These are phyloP conservation scores for Cyphomyrmex costatus DNA, from an alignment of 1,140 invertebrate genomes.

Conservation along the genomic window DNA sequence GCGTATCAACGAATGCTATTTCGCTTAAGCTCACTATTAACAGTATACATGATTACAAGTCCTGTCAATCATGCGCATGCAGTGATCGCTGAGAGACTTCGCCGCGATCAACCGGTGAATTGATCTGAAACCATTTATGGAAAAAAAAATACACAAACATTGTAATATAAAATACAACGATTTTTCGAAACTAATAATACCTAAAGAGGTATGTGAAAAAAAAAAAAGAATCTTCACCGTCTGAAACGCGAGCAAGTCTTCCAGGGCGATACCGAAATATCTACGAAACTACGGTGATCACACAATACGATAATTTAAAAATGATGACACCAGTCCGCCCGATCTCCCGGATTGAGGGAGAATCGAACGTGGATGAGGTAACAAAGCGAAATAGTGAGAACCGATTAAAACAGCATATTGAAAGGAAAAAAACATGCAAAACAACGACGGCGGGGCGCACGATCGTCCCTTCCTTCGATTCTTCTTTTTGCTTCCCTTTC, in stretches of 20 bases:
- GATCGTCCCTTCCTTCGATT: constrained; percentile 32
- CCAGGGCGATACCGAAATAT: constrained; percentile 4
- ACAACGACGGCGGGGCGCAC: background rate
- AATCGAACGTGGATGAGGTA: constrained; percentile 34
- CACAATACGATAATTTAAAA: constrained; percentile 51
- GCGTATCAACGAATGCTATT: constrained; percentile 82
- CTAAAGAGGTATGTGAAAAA: background rate
- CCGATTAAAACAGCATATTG: constrained; percentile 51
- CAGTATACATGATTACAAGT: constrained; percentile 83
- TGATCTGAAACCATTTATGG: background rate
- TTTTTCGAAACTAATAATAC: background rate
- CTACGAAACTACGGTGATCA: constrained; percentile 50
- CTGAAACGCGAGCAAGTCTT: background rate
- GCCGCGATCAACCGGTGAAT: constrained; percentile 64
- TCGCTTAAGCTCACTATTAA: constrained; percentile 87
- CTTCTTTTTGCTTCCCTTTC: background rate
- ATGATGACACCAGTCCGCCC: constrained; percentile 28
- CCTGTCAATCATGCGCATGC: constrained; percentile 83
- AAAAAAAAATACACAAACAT: background rate
- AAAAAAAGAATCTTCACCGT: background rate
- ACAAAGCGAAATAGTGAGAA: constrained; percentile 53
- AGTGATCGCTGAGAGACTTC: constrained; percentile 75
- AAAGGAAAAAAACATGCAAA: constrained; percentile 61
- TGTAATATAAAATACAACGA: background rate
- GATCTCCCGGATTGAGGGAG: constrained; percentile 19